These are phyloP conservation scores for Todiramphus saurophagus DNA, from an alignment of 2,113 vertebrate species.

Conservation along the genomic window DNA sequence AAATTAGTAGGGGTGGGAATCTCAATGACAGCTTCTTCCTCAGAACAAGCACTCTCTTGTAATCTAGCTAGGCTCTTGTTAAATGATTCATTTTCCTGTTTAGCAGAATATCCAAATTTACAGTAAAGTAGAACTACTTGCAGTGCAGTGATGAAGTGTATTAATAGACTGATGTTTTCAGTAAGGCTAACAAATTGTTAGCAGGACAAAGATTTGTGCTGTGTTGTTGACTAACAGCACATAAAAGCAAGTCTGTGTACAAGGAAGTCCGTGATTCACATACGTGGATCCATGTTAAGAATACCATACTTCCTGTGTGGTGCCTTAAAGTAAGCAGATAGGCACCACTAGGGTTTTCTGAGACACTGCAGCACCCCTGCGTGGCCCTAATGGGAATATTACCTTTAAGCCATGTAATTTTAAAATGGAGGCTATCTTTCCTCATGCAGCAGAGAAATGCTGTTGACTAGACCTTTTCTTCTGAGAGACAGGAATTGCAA, in stretches of 20 bases:
- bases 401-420: background rate
- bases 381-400: background rate
- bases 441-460: background rate
- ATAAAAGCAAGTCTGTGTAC: too few relatives aligned
- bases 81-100: background rate
- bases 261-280: rapidly evolving
- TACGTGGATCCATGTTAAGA: rapidly evolving
- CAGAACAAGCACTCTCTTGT: background rate
- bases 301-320: background rate
- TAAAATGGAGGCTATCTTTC: background rate
- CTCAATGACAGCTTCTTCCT: background rate
- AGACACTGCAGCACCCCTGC: background rate
- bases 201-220: background rate
- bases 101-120: background rate
- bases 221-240: background rate
- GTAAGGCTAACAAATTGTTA: background rate
- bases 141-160: background rate
- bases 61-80: background rate
- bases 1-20: background rate
- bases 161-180: background rate
- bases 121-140: background rate
- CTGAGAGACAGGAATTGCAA: background rate
- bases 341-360: rapidly evolving
- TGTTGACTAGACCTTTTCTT: background rate
- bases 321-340: rapidly evolving